These are phyloP conservation scores for Polyploca ridens DNA, from an alignment of 2,888 invertebrate genomes.

Conservation along the genomic window DNA sequence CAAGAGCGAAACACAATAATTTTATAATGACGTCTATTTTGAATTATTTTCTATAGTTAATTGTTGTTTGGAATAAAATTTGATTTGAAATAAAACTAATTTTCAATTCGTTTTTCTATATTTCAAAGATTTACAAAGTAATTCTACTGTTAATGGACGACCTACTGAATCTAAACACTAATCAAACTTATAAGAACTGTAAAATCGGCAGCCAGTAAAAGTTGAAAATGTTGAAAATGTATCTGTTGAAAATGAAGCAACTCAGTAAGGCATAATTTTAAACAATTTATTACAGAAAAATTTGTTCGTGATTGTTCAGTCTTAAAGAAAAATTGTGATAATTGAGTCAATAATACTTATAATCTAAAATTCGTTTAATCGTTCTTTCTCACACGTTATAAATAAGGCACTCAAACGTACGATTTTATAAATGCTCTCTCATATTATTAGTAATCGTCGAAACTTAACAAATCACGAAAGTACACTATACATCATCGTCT, in stretches of 20 bases:
- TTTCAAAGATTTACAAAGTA: slow-evolving; percentile 18
- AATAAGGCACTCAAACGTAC: slow-evolving; percentile 15
- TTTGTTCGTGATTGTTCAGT: slow-evolving; percentile 30
- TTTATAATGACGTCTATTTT: slow-evolving; percentile 29
- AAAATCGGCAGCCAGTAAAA: neutral
- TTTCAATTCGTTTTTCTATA: slow-evolving; percentile 19
- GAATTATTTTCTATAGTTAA: slow-evolving; percentile 2
- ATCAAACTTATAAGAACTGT: neutral
- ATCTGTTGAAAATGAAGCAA: neutral
- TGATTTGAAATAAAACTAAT: slow-evolving; percentile 2
- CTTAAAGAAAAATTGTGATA: slow-evolving; percentile 27
- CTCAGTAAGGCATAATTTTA: neutral
- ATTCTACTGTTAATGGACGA: neutral
- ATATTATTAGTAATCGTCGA: neutral
- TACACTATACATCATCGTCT: slow-evolving; percentile 62
- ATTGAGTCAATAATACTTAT: slow-evolving; percentile 13
- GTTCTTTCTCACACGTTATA: slow-evolving; percentile 14
- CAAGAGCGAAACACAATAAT: slow-evolving; percentile 77
- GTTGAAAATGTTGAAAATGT: no score
- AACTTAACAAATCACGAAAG: neutral
- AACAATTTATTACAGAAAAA: neutral
- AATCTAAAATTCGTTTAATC: slow-evolving; percentile 16
- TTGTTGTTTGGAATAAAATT: slow-evolving; percentile 12
- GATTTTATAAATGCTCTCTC: slow-evolving; percentile 1
- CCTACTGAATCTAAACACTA: slow-evolving; percentile 3